phyloP scores from a whole-genome alignment of 2,113 vertebrate genomes.

The Podarcis raffonei region DNA sequence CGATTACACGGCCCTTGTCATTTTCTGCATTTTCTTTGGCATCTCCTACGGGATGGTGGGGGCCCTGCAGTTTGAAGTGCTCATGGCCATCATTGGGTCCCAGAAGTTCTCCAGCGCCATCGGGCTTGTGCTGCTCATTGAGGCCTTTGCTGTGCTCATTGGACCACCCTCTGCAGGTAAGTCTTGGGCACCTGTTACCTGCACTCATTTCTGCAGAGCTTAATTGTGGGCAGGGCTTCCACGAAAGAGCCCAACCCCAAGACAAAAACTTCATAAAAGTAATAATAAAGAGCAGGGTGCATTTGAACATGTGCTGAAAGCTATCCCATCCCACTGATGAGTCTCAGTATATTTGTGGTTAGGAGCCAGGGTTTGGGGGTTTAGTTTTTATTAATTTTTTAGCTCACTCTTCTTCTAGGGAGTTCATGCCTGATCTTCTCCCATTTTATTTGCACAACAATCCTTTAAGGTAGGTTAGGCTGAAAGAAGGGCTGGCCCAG shows the following conservation, averaged over 20 bases:
- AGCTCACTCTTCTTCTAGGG: neutral
- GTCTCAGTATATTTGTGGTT: neutral
- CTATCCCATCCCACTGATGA: neutral
- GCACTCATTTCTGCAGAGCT: neutral
- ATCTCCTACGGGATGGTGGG: slow-evolving; percentile 84
- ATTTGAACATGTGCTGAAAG: neutral
- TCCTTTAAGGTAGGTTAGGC: neutral
- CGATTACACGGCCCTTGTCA: slow-evolving; percentile 72
- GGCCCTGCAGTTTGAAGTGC: slow-evolving; percentile 82
- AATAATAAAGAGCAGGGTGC: neutral
- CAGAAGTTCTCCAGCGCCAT: slow-evolving; percentile 81
- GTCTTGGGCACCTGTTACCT: neutral
- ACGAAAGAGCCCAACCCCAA: neutral
- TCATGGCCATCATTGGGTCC: slow-evolving; percentile 79
- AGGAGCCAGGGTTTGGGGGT: neutral
- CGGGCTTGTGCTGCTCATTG: slow-evolving; percentile 78
- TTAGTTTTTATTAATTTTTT: neutral
- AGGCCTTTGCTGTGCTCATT: slow-evolving; percentile 79
- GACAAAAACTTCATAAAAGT: neutral
- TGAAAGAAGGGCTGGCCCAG: neutral
- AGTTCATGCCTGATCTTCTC: neutral
- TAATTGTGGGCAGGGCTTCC: neutral
- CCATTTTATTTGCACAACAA: neutral
- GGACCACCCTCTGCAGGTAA: slow-evolving; percentile 82
- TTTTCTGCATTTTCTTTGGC: slow-evolving; percentile 82